Percentiles rank a stretch among this genome's conserved stretches.
Evolutionary conservation across 2,888 invertebrate species (phyloP).

Genomic region (Drosophila monieri): DNA sequence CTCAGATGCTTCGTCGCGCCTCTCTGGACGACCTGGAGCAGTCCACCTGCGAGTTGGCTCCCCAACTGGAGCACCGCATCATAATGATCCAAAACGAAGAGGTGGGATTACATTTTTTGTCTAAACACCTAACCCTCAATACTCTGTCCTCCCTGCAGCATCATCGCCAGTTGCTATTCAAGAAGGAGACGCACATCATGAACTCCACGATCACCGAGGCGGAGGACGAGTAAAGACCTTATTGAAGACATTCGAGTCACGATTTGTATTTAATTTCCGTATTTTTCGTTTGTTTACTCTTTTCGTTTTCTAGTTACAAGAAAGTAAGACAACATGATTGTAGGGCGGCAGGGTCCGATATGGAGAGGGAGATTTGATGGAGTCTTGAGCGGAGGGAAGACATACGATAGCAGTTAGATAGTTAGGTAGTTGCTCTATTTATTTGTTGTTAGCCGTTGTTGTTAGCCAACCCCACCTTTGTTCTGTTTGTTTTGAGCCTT

Average conservation of each 20-base stretch:
- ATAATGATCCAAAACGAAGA: constrained; percentile 89
- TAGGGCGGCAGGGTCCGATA: constrained; percentile 46
- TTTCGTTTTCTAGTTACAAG: constrained; percentile 59
- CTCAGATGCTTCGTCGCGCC: constrained; percentile 88
- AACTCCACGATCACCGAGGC: constrained; percentile 90
- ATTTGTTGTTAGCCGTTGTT: constrained; percentile 51
- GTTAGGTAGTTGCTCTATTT: constrained; percentile 60
- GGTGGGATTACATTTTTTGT: constrained; percentile 84
- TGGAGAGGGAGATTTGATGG: constrained; percentile 59
- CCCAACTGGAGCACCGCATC: constrained; percentile 92
- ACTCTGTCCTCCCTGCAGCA: constrained; percentile 64
- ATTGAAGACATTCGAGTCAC: constrained; percentile 17
- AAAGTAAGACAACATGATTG: constrained; percentile 49
- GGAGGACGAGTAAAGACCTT: constrained; percentile 85
- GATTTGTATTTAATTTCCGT: constrained; percentile 58
- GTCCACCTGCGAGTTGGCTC: constrained; percentile 91
- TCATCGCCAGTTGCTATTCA: constrained; percentile 81
- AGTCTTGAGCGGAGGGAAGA: constrained; percentile 11
- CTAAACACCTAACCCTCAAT: background rate
- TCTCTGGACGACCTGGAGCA: constrained; percentile 93
- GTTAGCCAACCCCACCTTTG: constrained; percentile 27
- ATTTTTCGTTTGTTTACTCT: constrained; percentile 28
- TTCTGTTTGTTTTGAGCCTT: constrained; percentile 32
- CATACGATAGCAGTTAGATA: constrained; percentile 32
- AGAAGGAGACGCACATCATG: constrained; percentile 85